Percentiles rank a stretch among this genome's conserved stretches.
Evolutionary conservation across 2,113 vertebrate species (phyloP).

Genomic region (Cryptotis parvus): DNA sequence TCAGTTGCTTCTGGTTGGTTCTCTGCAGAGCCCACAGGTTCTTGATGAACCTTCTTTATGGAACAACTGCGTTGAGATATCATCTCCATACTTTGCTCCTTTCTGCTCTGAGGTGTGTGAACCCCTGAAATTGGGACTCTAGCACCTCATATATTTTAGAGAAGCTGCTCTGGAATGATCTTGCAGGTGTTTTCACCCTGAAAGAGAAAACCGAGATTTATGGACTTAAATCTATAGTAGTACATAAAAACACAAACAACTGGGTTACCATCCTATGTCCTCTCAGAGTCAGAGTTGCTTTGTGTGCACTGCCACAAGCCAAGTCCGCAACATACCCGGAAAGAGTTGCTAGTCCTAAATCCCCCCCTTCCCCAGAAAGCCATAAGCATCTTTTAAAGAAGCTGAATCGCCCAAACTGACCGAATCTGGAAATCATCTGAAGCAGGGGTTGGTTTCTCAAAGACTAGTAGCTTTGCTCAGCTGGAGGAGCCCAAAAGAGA

Average conservation of each 20-base stretch:
- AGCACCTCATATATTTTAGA: neutral
- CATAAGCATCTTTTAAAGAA: neutral
- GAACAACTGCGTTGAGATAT: too few species aligned
- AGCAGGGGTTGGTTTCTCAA: neutral
- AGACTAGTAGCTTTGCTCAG: neutral
- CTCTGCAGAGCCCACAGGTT: too few species aligned
- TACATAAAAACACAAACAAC: too few species aligned
- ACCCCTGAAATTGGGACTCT: neutral
- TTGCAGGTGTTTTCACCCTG: neutral
- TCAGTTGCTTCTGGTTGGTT: neutral
- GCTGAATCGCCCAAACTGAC: neutral
- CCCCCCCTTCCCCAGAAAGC: neutral
- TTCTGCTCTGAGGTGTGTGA: too few species aligned
- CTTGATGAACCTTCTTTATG: too few species aligned
- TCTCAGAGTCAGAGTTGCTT: too few species aligned
- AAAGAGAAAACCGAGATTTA: too few species aligned
- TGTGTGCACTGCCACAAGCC: neutral
- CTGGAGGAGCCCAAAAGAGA: too few species aligned
- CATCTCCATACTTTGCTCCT: too few species aligned
- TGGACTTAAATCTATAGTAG: neutral
- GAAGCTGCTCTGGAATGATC: neutral
- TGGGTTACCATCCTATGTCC: too few species aligned
- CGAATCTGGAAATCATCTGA: neutral
- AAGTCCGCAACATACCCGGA: too few species aligned
- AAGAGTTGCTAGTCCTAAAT: too few species aligned